Evolutionary conservation across 1,140 invertebrate genomes (phyloP), one percentile per base, ranked within the genome.

Genomic region (Drosophila subobscura): DNA sequence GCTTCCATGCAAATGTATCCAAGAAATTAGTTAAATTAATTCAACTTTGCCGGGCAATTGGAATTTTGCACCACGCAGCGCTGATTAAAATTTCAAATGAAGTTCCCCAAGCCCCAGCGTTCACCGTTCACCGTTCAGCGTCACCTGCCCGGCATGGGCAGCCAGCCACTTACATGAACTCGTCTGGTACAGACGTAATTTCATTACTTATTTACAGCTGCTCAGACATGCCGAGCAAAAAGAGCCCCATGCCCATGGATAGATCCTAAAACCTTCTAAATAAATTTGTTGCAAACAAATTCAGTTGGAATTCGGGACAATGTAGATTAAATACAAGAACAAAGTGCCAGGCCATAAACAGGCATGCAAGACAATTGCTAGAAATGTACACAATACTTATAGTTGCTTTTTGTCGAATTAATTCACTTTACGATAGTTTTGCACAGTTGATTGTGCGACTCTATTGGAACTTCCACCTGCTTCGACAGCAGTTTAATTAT

Each of bases 1-100:
- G 12, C 42, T 52, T 51, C 65, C 61, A 84, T 80, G 77, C 81
- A 74, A 85, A 84, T 76, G 71, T 59, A 53, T 57, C 59, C 42
- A 45, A 40, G 27, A 80, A 85, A 85, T 85, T 86, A 86, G 72
- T 56, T 14, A 66, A 86, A 86, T 85, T 88, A 88, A 78, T 88
- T 78, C 68, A 67, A 74, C 77, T 88, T 45, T 40, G 64, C 65
- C 52, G 41, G 33, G 60, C 77, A 73, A 85, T 67, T 81, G 72
- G 63, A 70, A 67, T 47, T 37, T 68, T 68, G 50, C 61, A 55
- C 49, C 63, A 61, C 59, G 42, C 45, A 50, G 37, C 10, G 63
- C 60, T 81, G 68, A 74, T 86, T 81, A 77, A 85, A 86, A 77
- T 77, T 86, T 80, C 20, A 67, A 70, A 42, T 47, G 41, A 47